Evolutionary conservation across 2,113 vertebrate species (phyloP).

Genomic region (Rhea americana): DNA sequence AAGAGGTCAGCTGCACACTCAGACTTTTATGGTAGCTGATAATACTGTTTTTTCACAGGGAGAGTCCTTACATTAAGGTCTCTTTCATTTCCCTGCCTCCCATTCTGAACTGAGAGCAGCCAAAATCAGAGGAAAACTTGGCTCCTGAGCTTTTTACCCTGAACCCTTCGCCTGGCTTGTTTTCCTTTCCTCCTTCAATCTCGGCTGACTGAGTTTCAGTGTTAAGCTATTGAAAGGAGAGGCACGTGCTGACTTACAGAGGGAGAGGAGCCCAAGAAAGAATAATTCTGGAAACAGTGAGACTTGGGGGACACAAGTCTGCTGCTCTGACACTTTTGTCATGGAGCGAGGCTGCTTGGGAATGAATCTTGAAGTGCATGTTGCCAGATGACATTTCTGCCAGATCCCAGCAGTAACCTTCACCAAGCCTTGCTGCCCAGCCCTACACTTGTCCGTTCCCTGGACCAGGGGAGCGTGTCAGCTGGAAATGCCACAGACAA

Average conservation of each 20-base stretch:
- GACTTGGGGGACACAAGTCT: neutral
- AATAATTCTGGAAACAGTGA: slow-evolving; percentile 46
- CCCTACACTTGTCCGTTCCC: neutral
- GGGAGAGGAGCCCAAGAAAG: slow-evolving; percentile 31
- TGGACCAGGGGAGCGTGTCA: neutral
- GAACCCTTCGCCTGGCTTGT: neutral
- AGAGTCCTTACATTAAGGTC: neutral
- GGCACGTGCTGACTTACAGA: slow-evolving; percentile 3
- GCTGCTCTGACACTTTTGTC: slow-evolving; percentile 52
- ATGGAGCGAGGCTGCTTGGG: slow-evolving; percentile 39
- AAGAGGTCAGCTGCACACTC: neutral
- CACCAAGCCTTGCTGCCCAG: neutral
- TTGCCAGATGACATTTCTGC: slow-evolving; percentile 52
- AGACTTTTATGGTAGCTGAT: neutral
- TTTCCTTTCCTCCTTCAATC: neutral
- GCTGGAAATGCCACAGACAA: neutral
- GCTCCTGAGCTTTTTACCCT: neutral
- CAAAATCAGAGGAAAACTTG: neutral
- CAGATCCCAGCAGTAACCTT: slow-evolving; percentile 32
- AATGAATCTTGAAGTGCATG: slow-evolving; percentile 20
- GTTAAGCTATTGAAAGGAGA: slow-evolving; percentile 30
- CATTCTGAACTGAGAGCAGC: neutral
- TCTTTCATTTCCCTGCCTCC: neutral
- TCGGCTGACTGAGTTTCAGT: slow-evolving; percentile 4
- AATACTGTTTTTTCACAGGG: neutral